phyloP scores from a whole-genome alignment of 2,888 invertebrate genomes.

The Eupithecia subumbrata region DNA sequence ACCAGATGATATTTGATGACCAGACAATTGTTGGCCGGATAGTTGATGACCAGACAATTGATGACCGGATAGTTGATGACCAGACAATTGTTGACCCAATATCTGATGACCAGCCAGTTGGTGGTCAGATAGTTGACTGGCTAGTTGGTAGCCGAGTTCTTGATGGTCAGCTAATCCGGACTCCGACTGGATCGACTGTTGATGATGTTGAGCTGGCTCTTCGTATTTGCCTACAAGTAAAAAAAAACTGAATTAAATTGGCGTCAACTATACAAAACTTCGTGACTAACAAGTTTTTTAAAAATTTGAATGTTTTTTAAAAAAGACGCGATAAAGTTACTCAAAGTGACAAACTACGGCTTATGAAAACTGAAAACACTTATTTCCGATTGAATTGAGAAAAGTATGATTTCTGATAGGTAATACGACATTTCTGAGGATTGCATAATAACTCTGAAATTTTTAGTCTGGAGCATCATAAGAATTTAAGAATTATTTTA shows the following conservation, averaged over 20 bases:
- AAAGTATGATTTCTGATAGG: no score
- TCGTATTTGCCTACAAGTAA: conserved; percentile 55
- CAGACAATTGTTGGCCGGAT: background rate
- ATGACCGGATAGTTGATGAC: conserved; percentile 1
- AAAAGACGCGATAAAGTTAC: no score
- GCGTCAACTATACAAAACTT: background rate
- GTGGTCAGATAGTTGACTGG: conserved; percentile 5
- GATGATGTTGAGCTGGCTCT: conserved; percentile 16
- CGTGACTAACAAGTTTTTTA: background rate
- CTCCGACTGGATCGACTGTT: conserved; percentile 15
- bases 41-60: background rate
- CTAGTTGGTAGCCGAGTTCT: background rate
- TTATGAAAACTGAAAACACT: no score
- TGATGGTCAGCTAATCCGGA: conserved; percentile 5
- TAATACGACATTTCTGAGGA: no score
- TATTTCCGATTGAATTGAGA: no score
- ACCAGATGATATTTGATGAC: conserved; percentile 1
- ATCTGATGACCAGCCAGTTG: background rate
- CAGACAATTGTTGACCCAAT: conserved; percentile 8
- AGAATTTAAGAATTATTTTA: no score
- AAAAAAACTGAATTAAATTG: background rate
- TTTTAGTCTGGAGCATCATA: no score
- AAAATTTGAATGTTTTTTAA: no score
- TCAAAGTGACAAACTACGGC: no score
- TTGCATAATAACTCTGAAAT: no score